Conservation (phyloP, 2,797 vertebrate genomes). For the Sparidentex hasta region DNA sequence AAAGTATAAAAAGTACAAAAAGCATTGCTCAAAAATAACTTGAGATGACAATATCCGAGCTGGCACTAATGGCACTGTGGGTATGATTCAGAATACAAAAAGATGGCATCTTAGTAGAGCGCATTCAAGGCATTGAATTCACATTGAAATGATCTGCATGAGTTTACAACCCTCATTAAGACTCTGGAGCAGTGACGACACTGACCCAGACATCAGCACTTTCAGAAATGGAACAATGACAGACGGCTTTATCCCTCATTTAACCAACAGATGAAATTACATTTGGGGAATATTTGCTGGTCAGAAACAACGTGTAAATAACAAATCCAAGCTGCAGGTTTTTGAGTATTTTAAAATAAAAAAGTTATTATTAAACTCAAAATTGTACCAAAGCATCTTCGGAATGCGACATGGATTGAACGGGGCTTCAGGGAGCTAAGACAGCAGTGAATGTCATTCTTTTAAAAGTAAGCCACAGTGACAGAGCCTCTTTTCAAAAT, state of each 20-base stretch:
- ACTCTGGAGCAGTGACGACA: constrained; percentile 20
- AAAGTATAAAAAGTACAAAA: constrained; percentile 83
- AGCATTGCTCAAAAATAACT: constrained; percentile 76
- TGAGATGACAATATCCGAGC: constrained; percentile 78
- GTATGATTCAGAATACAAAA: constrained; percentile 68
- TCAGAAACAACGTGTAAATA: constrained; percentile 17
- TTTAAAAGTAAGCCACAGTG: constrained; percentile 53
- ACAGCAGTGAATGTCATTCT: constrained; percentile 60
- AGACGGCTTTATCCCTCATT: constrained; percentile 34
- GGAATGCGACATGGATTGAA: constrained; percentile 13
- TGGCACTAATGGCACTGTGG: constrained; percentile 75
- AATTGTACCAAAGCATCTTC: constrained; percentile 35
- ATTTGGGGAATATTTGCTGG: constrained; percentile 27
- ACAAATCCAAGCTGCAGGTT: constrained; percentile 25
- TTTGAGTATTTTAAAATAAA: neutral
- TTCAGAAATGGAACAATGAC: constrained; percentile 14
- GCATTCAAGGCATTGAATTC: constrained; percentile 73
- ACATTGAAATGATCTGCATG: constrained; percentile 68
- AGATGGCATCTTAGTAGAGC: constrained; percentile 56
- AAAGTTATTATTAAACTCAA: constrained; percentile 26
- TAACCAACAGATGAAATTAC: constrained; percentile 11
- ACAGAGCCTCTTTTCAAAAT: constrained; percentile 46
- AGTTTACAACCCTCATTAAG: constrained; percentile 41
- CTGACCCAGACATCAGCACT: constrained; percentile 43
- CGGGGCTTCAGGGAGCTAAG: constrained; percentile 37